A percentile compares a stretch with the other conserved stretches of the same genome.
Evolutionary conservation across 2,888 invertebrate species (phyloP).

Genomic region (Cerceris rybyensis): DNA sequence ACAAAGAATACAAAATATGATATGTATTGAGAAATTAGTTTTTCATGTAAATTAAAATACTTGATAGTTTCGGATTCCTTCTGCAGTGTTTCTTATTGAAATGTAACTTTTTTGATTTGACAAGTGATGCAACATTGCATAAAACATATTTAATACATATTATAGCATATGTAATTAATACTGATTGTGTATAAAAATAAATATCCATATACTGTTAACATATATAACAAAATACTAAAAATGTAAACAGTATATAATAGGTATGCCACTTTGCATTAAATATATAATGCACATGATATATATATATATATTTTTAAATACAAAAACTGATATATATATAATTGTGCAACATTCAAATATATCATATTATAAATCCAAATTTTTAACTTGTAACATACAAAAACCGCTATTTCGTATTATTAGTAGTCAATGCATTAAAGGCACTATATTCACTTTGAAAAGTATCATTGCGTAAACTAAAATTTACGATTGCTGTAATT

Average conservation of each 20-base stretch:
- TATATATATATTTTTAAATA: slow-evolving; percentile 4
- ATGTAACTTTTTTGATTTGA: too few species aligned
- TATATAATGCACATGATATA: not conserved
- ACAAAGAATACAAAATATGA: too few species aligned
- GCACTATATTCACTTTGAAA: slow-evolving; percentile 22
- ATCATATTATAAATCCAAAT: slow-evolving; percentile 13
- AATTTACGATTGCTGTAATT: not conserved
- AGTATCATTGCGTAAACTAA: not conserved
- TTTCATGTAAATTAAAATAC: slow-evolving; percentile 6
- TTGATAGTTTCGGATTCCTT: too few species aligned
- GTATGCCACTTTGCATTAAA: not conserved
- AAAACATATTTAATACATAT: slow-evolving; percentile 14
- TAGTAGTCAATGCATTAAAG: slow-evolving; percentile 17
- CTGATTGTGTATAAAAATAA: slow-evolving; percentile 34
- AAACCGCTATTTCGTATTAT: not conserved
- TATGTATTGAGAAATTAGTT: slow-evolving; percentile 8
- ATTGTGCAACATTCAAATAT: slow-evolving; percentile 12
- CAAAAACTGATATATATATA: slow-evolving; percentile 6
- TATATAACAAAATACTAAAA: slow-evolving; percentile 3
- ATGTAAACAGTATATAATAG: slow-evolving; percentile 7
- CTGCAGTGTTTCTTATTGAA: too few species aligned
- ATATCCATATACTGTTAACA: not conserved
- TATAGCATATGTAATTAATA: slow-evolving; percentile 12
- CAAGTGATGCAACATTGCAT: not conserved
- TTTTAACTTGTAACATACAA: not conserved